A percentile compares a stretch with the other conserved stretches of the same genome.
phyloP scores from a whole-genome alignment of 2,113 vertebrate genomes.

The Myiagra hebetior region DNA sequence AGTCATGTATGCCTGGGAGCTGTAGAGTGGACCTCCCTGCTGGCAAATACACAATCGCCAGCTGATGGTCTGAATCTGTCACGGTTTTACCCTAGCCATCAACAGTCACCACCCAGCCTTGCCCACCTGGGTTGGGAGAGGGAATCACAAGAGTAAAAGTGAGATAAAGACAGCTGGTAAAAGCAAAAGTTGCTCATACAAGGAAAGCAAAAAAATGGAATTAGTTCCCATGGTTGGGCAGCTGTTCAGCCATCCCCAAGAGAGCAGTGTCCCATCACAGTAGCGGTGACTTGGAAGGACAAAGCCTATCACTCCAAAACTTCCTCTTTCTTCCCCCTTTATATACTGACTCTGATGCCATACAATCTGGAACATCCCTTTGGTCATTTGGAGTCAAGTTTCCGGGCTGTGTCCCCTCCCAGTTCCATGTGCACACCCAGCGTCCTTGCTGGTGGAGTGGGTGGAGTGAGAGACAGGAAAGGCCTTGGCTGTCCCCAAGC shows the following conservation, averaged over 20 bases:
- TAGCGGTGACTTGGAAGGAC: neutral
- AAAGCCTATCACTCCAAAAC: neutral
- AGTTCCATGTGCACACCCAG: neutral
- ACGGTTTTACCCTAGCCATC: neutral
- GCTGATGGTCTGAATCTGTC: neutral
- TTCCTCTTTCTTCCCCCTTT: neutral
- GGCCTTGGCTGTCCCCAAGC: neutral
- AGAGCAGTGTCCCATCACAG: neutral
- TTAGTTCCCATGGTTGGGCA: neutral
- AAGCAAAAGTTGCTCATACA: neutral
- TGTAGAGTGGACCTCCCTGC: accelerated
- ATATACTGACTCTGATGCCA: neutral
- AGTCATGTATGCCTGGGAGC: accelerated
- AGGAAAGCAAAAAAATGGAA: neutral
- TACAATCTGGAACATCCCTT: neutral
- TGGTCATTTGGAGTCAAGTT: neutral
- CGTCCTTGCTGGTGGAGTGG: neutral
- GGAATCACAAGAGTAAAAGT: neutral
- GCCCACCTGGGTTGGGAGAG: neutral
- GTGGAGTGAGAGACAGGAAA: neutral
- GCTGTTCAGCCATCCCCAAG: neutral
- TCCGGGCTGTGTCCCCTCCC: neutral
- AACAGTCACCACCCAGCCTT: neutral
- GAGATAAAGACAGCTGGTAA: neutral
- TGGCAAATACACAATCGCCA: neutral